Percentiles rank a stretch among this genome's conserved stretches.
phyloP scores from a whole-genome alignment of 1,140 invertebrate genomes.

The Cyphomyrmex costatus region DNA sequence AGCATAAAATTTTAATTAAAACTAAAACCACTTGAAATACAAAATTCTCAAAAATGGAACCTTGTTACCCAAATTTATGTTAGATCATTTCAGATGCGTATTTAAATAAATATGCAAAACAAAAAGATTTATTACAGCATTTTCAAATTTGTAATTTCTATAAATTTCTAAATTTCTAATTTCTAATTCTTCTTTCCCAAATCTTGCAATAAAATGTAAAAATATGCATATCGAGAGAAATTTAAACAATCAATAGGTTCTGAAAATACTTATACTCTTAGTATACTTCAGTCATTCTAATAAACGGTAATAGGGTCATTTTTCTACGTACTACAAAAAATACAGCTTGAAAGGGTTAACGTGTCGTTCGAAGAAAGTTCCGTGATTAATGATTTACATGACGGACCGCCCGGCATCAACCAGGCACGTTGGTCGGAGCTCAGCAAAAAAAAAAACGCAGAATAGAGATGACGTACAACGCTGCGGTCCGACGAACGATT shows the following conservation, averaged over 20 bases:
- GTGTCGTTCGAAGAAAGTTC: constrained; percentile 57
- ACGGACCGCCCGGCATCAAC: constrained; percentile 63
- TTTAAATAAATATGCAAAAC: neutral
- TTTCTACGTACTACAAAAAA: constrained; percentile 2
- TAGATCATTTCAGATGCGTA: neutral
- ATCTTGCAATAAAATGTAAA: neutral
- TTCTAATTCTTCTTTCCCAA: neutral
- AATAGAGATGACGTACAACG: constrained; percentile 49
- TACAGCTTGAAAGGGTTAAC: constrained; percentile 43
- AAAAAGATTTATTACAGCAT: neutral
- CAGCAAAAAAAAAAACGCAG: constrained; percentile 61
- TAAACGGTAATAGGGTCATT: constrained; percentile 8
- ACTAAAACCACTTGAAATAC: neutral
- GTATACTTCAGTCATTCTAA: neutral
- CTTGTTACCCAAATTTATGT: neutral
- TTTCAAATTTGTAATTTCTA: too few species aligned
- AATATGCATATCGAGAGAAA: neutral
- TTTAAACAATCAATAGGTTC: neutral
- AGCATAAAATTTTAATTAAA: constrained; percentile 1
- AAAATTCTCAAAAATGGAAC: neutral
- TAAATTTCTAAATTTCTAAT: neutral
- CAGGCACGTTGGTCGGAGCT: constrained; percentile 38
- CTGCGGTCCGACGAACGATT: constrained; percentile 67
- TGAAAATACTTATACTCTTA: neutral
- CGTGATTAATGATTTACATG: constrained; percentile 72